These are phyloP conservation scores for Haliaeetus leucogaster DNA, from an alignment of 2,113 vertebrate species.

Conservation along the genomic window DNA sequence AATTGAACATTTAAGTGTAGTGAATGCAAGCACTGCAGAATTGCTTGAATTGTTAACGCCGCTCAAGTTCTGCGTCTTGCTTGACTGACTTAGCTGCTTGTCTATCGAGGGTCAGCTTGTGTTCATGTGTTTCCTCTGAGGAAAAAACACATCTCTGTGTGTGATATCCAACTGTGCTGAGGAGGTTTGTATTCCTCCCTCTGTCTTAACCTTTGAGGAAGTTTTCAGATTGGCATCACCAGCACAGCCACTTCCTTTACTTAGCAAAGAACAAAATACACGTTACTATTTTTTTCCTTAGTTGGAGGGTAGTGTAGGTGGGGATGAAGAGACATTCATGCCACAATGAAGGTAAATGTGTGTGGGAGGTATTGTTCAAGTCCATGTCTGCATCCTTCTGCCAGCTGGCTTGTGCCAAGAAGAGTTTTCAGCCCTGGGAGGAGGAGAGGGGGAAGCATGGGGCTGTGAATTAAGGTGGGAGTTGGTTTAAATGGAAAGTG, in stretches of 20 bases:
- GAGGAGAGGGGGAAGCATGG: background rate
- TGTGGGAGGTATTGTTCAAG: background rate
- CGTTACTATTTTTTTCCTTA: background rate
- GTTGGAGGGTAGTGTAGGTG: background rate
- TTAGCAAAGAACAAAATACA: background rate
- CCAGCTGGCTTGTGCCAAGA: background rate
- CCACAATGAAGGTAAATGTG: background rate
- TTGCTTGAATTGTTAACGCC: background rate
- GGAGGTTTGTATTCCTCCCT: background rate
- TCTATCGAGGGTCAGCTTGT: background rate
- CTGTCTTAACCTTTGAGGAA: background rate
- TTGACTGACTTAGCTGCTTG: background rate
- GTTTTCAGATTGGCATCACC: background rate
- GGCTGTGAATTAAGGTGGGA: background rate
- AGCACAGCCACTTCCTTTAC: fast-evolving
- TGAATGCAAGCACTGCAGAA: background rate
- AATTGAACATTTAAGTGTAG: background rate
- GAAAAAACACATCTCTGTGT: background rate
- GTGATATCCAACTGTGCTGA: background rate
- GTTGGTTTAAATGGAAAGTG: background rate
- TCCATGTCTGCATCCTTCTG: background rate
- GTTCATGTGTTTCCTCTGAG: background rate
- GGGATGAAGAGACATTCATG: background rate
- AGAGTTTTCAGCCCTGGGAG: background rate
- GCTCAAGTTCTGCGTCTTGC: background rate